Conservation (phyloP, 2,888 invertebrate species). For the Drosophila formosana region DNA sequence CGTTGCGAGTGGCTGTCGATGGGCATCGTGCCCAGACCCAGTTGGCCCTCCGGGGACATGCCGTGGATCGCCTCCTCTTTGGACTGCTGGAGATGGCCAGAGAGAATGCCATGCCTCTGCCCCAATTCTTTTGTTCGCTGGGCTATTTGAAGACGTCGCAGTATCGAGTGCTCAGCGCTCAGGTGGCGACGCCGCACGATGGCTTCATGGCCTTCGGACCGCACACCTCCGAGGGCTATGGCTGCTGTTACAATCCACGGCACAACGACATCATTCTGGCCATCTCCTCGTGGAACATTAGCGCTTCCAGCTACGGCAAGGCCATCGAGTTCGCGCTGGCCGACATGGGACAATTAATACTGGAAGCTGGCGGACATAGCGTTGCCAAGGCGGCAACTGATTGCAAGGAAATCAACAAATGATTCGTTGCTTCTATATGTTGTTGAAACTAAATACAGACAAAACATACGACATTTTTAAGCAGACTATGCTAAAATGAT, state of each 20-base stretch:
- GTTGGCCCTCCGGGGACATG: conserved; percentile 87
- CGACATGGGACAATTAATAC: conserved; percentile 36
- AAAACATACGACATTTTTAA: no score
- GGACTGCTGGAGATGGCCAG: conserved; percentile 93
- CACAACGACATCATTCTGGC: conserved; percentile 90
- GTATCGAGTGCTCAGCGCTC: conserved; percentile 94
- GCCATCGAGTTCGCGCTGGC: conserved; percentile 33
- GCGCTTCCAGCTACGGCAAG: conserved; percentile 81
- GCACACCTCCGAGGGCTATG: conserved; percentile 93
- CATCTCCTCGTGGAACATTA: conserved; percentile 89
- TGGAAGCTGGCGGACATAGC: background rate
- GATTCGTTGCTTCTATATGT: background rate
- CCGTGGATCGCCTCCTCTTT: conserved; percentile 95
- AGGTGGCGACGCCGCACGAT: conserved; percentile 93
- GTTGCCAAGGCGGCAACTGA: background rate
- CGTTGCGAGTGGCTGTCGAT: conserved; percentile 90
- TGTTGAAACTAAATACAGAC: no score
- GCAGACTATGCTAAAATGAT: no score
- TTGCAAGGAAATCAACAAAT: background rate
- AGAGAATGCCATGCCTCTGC: conserved; percentile 90
- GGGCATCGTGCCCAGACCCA: conserved; percentile 93
- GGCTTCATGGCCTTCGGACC: conserved; percentile 97
- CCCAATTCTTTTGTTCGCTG: conserved; percentile 90
- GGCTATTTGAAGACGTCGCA: conserved; percentile 90
- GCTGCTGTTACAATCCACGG: conserved; percentile 97